phyloP scores from a whole-genome alignment of 1,140 invertebrate species.

The Pantala flavescens region DNA sequence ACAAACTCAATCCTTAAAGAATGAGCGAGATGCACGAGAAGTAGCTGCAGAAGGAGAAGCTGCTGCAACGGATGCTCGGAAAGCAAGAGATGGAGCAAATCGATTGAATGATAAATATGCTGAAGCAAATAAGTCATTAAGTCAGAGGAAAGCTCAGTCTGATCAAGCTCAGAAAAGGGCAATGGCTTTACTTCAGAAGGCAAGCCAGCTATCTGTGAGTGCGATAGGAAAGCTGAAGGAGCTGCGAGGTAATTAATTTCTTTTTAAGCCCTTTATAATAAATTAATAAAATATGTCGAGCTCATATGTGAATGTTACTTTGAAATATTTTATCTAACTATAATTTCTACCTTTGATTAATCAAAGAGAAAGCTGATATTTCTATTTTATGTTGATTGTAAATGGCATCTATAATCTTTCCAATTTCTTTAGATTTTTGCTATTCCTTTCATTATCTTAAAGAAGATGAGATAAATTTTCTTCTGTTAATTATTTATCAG shows the following conservation, averaged over 20 bases:
- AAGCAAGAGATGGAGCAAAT: slow-evolving; percentile 40
- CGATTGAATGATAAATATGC: slow-evolving; percentile 47
- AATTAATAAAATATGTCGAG: neutral
- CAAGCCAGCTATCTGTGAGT: slow-evolving; percentile 62
- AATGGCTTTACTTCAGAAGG: slow-evolving; percentile 56
- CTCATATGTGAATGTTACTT: neutral
- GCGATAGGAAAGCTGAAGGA: slow-evolving; percentile 63
- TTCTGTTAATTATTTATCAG: too few species aligned
- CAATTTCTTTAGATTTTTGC: slow-evolving; percentile 4
- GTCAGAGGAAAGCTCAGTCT: slow-evolving; percentile 48
- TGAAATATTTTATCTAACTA: neutral
- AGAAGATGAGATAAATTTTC: too few species aligned
- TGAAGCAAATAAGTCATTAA: slow-evolving; percentile 45
- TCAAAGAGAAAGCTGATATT: slow-evolving; percentile 2
- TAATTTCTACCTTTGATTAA: neutral
- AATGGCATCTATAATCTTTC: neutral
- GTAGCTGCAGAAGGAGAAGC: slow-evolving; percentile 43
- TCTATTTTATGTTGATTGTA: neutral
- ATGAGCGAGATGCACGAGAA: slow-evolving; percentile 51
- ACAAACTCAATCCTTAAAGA: slow-evolving; percentile 63
- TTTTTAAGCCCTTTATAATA: neutral
- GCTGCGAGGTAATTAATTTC: slow-evolving; percentile 42
- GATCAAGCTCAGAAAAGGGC: slow-evolving; percentile 58
- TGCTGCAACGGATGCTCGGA: slow-evolving; percentile 44
- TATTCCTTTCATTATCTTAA: too few species aligned